Percentiles rank a stretch among this genome's conserved stretches.
Conservation (phyloP, 2,797 vertebrate species). For the Chiroxiphia lanceolata region DNA sequence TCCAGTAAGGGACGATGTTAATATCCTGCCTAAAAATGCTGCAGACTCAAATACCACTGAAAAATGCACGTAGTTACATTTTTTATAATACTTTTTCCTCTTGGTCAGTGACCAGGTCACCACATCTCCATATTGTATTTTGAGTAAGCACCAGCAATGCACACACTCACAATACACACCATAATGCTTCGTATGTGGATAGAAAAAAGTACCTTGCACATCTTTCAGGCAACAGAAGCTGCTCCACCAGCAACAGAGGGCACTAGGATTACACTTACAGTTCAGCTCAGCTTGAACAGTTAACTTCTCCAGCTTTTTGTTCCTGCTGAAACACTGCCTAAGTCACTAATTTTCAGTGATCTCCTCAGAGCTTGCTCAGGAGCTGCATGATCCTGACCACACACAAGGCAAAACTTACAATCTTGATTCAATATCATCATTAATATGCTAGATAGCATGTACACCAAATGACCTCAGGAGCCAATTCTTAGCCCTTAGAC, state of each 20-base stretch:
- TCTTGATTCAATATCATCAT: neutral
- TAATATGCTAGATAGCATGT: fast-evolving
- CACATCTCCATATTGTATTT: neutral
- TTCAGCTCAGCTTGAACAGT: neutral
- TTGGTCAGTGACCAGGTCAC: neutral
- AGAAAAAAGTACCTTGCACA: neutral
- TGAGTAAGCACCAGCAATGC: neutral
- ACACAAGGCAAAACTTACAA: neutral
- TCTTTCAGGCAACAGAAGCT: neutral
- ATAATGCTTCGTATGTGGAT: neutral
- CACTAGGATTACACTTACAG: neutral
- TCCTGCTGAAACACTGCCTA: neutral
- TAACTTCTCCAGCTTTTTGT: neutral
- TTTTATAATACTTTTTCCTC: neutral
- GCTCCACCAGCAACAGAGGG: neutral
- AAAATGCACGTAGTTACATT: neutral
- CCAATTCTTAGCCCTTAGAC: neutral
- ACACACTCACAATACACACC: neutral
- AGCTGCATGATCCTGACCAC: neutral
- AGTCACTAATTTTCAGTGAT: neutral
- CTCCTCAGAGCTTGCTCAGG: neutral
- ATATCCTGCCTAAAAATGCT: neutral
- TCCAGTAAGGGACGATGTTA: neutral
- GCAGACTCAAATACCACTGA: neutral
- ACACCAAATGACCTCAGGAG: neutral